Evolutionary conservation across 2,113 vertebrate genomes (phyloP).

Genomic region (Hippocampus zosterae): DNA sequence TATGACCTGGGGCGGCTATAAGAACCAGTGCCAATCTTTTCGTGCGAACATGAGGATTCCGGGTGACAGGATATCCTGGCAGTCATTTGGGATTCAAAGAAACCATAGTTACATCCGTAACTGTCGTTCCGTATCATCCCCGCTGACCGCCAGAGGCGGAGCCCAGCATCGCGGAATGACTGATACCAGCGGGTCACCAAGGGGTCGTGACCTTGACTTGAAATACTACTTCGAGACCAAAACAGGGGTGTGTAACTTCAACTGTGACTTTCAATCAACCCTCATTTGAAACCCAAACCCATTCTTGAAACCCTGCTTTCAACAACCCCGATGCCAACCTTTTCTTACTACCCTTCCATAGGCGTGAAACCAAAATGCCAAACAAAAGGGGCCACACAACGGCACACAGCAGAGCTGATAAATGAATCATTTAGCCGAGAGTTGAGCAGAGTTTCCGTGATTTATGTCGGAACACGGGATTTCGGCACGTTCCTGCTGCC

Average conservation of each 20-base stretch:
- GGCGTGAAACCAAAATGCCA: background rate
- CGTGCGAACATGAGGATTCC: background rate
- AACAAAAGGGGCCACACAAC: background rate
- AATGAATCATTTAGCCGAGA: constrained; percentile 58
- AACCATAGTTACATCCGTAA: background rate
- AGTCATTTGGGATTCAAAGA: background rate
- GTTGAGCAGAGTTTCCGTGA: constrained; percentile 47
- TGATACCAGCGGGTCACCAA: too few species aligned
- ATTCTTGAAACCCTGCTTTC: too few species aligned
- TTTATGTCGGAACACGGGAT: constrained; percentile 49
- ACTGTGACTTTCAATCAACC: too few species aligned
- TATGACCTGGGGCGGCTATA: too few species aligned
- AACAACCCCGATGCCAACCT: too few species aligned
- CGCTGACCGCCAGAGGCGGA: background rate
- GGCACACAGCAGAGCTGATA: constrained; percentile 45
- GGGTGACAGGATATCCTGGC: background rate
- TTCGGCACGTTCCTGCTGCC: constrained; percentile 21
- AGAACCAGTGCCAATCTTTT: background rate
- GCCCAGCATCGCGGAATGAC: background rate
- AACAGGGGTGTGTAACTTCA: background rate
- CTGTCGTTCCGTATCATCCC: background rate
- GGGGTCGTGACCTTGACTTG: background rate
- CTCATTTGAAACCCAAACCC: too few species aligned
- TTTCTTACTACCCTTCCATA: background rate
- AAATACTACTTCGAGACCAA: background rate